These are phyloP conservation scores for Diachasmimorpha longicaudata DNA, from an alignment of 1,140 invertebrate genomes.

Conservation along the genomic window DNA sequence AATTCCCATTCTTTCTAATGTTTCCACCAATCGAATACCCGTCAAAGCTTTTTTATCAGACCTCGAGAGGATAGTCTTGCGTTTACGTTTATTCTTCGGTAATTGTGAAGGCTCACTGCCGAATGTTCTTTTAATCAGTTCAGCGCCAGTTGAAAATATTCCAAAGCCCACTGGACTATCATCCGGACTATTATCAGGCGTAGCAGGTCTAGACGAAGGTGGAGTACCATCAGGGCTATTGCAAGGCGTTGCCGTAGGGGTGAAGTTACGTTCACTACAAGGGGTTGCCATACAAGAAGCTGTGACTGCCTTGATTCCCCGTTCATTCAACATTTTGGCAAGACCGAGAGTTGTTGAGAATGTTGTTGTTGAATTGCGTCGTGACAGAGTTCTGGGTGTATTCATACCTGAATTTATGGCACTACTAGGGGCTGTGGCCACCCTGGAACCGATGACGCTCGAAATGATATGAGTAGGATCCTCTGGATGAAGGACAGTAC, in stretches of 20 bases:
- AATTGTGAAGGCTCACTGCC: constrained; percentile 56
- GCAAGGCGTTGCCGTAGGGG: constrained; percentile 83
- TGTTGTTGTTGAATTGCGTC: constrained; percentile 76
- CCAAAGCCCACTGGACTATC: constrained; percentile 67
- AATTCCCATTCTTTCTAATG: constrained; percentile 73
- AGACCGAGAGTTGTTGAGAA: constrained; percentile 81
- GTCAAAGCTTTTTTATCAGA: constrained; percentile 62
- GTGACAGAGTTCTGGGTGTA: constrained; percentile 68
- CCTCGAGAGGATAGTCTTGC: constrained; percentile 59
- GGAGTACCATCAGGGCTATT: constrained; percentile 75
- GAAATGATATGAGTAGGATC: constrained; percentile 72
- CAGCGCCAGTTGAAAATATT: constrained; percentile 74
- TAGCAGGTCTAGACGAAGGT: constrained; percentile 65
- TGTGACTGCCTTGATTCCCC: constrained; percentile 77
- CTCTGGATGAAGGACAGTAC: constrained; percentile 88
- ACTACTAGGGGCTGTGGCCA: constrained; percentile 66
- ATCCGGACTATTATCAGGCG: constrained; percentile 62
- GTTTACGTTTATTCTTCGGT: constrained; percentile 52
- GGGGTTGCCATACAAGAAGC: constrained; percentile 73
- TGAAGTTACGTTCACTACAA: constrained; percentile 68
- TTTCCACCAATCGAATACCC: constrained; percentile 69
- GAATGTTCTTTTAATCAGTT: constrained; percentile 74
- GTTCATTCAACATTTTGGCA: constrained; percentile 81
- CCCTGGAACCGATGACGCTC: constrained; percentile 65
- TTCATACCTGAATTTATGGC: constrained; percentile 66